phyloP scores from a whole-genome alignment of 2,888 invertebrate genomes.

The Phaonia tiefii region DNA sequence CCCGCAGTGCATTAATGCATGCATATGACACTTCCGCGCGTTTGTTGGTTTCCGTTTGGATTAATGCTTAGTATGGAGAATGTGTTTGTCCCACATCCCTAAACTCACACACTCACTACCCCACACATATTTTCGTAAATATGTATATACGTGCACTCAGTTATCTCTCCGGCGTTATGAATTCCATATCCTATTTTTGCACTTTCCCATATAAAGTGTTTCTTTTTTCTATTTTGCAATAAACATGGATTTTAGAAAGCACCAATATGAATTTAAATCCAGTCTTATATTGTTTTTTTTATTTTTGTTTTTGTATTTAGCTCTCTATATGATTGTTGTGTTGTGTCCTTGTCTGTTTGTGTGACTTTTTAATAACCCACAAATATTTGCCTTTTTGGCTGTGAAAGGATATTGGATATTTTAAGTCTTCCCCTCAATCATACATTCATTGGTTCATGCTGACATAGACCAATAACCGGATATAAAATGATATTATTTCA shows the following conservation, averaged over 20 bases:
- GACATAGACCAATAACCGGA: background rate
- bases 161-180: constrained; percentile 10
- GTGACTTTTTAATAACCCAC: constrained; percentile 8
- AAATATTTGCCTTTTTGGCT: constrained; percentile 1
- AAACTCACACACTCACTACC: background rate
- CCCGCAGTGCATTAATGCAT: constrained; percentile 47
- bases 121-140: background rate
- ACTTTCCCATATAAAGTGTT: background rate
- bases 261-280: constrained; percentile 27
- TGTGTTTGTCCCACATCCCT: background rate
- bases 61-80: constrained; percentile 40
- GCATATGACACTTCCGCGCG: constrained; percentile 59
- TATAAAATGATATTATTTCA: constrained; percentile 3
- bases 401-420: constrained; percentile 24
- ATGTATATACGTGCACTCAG: background rate
- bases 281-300: background rate
- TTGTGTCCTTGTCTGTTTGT: background rate
- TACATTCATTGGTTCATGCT: constrained; percentile 4
- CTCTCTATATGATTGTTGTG: background rate
- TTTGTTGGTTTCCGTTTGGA: constrained; percentile 55
- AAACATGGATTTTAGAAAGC: constrained; percentile 19
- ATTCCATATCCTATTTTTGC: constrained; percentile 20
- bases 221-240: constrained; percentile 23
- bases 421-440: constrained; percentile 25
- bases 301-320: background rate